Percentiles rank a stretch among this genome's conserved stretches.
These are phyloP conservation scores for Todiramphus saurophagus DNA, from an alignment of 2,113 vertebrate genomes.

Conservation along the genomic window DNA sequence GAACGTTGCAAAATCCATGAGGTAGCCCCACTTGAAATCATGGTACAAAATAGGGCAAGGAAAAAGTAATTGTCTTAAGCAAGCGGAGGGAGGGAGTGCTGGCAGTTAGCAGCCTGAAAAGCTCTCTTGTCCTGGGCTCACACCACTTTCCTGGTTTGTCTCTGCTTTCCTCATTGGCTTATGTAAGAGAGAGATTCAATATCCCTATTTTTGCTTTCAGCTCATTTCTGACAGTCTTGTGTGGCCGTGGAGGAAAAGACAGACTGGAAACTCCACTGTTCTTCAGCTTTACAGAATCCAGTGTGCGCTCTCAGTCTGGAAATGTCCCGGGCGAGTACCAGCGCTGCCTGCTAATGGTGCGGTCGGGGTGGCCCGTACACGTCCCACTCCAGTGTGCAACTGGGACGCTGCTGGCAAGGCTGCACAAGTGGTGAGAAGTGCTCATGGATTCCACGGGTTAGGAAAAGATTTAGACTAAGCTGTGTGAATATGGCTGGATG, in stretches of 20 bases:
- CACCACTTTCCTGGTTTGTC: not conserved
- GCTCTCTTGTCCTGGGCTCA: not conserved
- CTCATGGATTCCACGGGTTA: not conserved
- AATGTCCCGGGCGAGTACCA: not conserved
- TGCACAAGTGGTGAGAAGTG: not conserved
- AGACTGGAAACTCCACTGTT: not conserved
- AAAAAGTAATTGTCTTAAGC: not conserved
- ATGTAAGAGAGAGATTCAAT: no score
- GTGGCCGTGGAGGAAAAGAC: not conserved
- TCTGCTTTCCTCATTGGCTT: not conserved
- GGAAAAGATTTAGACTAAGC: not conserved
- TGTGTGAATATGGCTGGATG: not conserved
- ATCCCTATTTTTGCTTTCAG: not conserved
- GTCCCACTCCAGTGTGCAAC: accelerated
- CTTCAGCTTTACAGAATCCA: not conserved
- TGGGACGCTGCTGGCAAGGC: not conserved
- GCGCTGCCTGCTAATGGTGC: accelerated
- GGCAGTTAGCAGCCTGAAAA: not conserved
- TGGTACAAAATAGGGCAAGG: not conserved
- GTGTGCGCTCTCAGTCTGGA: not conserved
- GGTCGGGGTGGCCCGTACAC: not conserved
- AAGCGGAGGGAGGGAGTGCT: not conserved
- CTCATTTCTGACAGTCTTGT: not conserved
- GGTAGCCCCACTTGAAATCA: not conserved
- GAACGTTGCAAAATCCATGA: not conserved